Evolutionary conservation across 1,140 invertebrate species (phyloP).

Genomic region (Drosophila rhopaloa): DNA sequence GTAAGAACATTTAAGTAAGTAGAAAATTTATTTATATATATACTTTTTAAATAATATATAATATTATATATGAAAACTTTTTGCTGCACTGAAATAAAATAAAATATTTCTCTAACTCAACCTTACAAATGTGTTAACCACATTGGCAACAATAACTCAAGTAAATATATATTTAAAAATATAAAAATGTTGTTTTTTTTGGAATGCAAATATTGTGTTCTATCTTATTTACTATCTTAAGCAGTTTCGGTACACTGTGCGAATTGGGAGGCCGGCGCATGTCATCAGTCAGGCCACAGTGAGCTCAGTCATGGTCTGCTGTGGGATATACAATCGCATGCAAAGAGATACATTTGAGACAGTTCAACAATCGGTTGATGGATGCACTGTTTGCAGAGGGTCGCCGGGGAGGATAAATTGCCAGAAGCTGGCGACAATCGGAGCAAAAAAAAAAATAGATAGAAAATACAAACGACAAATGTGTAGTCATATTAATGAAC

Average conservation of each 20-base stretch:
- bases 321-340: slow-evolving; percentile 29
- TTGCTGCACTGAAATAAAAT: too few relatives aligned
- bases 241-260: slow-evolving; percentile 2
- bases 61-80: too few relatives aligned
- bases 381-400: slow-evolving; percentile 42
- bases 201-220: too few relatives aligned
- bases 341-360: slow-evolving; percentile 44
- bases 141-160: too few relatives aligned
- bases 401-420: slow-evolving; percentile 17
- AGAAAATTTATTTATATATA: too few relatives aligned
- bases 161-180: too few relatives aligned
- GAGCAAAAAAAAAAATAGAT: slow-evolving; percentile 6
- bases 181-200: too few relatives aligned
- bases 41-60: too few relatives aligned
- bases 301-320: slow-evolving; percentile 27
- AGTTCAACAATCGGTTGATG: slow-evolving; percentile 46
- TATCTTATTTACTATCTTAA: too few relatives aligned
- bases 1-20: too few relatives aligned
- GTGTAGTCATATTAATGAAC: slow-evolving; percentile 23
- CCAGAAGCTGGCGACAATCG: slow-evolving; percentile 24
- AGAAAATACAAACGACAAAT: slow-evolving; percentile 20
- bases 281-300: slow-evolving; percentile 49
- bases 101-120: too few relatives aligned
- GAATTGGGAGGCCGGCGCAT: slow-evolving; percentile 21
- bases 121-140: too few relatives aligned